Evolutionary conservation across 2,888 invertebrate genomes (phyloP), one percentile per base, ranked within the genome.

Genomic region (Calliphora vomitoria): DNA sequence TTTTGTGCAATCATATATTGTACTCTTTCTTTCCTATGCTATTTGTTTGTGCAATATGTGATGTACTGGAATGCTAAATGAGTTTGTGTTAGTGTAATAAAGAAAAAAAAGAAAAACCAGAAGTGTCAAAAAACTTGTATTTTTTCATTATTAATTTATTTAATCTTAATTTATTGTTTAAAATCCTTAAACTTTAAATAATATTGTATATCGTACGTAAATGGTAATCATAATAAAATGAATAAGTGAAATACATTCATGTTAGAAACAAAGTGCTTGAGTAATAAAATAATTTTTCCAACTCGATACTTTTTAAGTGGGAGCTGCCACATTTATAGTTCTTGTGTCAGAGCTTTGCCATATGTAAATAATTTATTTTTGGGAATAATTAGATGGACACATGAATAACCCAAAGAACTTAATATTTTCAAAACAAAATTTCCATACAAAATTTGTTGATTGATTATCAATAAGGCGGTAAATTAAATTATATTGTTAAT

Each of bases 91-190:
- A 25, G n/a, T 64, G 35, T 47, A 58, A 87, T 89, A 58, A 47
- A 8, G 88, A 86, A 84, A 82, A 89, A 72, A 78, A 90, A 87
- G 89, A 88, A 90, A 89, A 91, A 91, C 64, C 88, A 89, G 85
- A 90, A 91, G 89, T 83, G 89, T 90, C 89, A 50, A 90, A 90
- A 90, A 89, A 89, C 86, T 90, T 89, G 88, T 89, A 90, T 89
- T 89, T 89, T 88, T 31, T 35, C 18, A 44, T 66, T 47, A n/a
- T 44, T 4, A 44, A 50, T n/a, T n/a, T 50, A n/a, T 6, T 50
- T n/a, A 50, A 50, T 50, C 5, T 50, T n/a, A n/a, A n/a, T 50
- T n/a, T n/a, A 58, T 44, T 74, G 41, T 13, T 72, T 38, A 58
- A 58, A 41, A 72, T 53, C n/a, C 0, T 1, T 55, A 55, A 58